A percentile compares a stretch with the other conserved stretches of the same genome.
phyloP scores from a whole-genome alignment of 1,140 invertebrate species.

The Drosophila simulans region DNA sequence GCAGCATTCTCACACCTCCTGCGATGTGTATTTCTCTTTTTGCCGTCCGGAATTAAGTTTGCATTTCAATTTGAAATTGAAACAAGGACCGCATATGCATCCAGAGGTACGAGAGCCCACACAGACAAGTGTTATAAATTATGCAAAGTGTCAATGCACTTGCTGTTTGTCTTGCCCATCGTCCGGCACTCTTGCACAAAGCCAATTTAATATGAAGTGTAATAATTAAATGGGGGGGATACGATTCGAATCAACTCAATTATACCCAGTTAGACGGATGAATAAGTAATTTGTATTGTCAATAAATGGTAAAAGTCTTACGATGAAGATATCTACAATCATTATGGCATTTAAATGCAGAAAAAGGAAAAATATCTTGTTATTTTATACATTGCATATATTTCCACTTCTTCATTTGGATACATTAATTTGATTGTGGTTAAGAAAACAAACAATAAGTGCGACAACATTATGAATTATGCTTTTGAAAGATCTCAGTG shows the following conservation, averaged over 20 bases:
- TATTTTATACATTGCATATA: no score
- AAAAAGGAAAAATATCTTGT: neutral
- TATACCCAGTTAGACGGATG: neutral
- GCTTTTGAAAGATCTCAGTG: no score
- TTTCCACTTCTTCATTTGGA: no score
- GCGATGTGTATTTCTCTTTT: neutral
- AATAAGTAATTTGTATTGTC: neutral
- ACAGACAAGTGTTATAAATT: slow-evolving; percentile 57
- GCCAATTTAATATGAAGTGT: slow-evolving; percentile 29
- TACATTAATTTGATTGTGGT: no score
- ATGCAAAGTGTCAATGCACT: slow-evolving; percentile 61
- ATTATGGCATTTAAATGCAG: neutral
- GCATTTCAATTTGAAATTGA: slow-evolving; percentile 64
- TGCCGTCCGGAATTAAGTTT: slow-evolving; percentile 25
- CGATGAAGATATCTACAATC: neutral
- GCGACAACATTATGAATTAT: no score
- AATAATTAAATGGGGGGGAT: slow-evolving; percentile 29
- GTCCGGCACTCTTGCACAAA: slow-evolving; percentile 11
- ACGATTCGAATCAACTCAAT: slow-evolving; percentile 4
- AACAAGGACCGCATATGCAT: slow-evolving; percentile 34
- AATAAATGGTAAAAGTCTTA: neutral
- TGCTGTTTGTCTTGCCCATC: slow-evolving; percentile 33
- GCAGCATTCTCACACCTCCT: slow-evolving; percentile 21
- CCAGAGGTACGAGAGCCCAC: slow-evolving; percentile 10
- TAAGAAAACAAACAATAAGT: no score